Evolutionary conservation across 2,113 vertebrate species (phyloP), one percentile per base, ranked within the genome.

Genomic region (cattle (Bos taurus)): DNA sequence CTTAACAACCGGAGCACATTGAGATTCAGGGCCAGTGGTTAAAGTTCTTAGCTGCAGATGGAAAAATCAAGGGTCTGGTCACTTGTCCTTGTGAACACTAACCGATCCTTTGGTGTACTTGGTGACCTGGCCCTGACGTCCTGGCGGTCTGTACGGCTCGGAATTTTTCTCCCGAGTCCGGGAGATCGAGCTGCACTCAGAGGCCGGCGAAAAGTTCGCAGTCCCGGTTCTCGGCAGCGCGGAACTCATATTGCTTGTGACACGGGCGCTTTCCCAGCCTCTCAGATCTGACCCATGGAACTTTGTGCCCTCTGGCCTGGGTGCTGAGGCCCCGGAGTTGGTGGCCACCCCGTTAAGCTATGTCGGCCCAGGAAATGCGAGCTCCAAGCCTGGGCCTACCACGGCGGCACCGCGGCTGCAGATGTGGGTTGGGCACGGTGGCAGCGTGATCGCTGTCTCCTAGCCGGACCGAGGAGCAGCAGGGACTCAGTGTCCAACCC

Each of bases 1-100:
- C 26, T 43, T 19, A 52, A 81, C n/a, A 52, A 60, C 13, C 4
- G 0, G 0, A 0, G 4, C 43, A 2, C 10, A 10, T 0, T 6
- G 19, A 8, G 19, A 40, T 43, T 33, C 56, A 23, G 43, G 54
- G 9, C 40, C 10, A 6, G 11, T 15, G 23, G 14, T 15, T 33
- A 1, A 0, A 2, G 14, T 54, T 89, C 12, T 43, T 28, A 2
- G 19, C 36, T 54, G 74, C 59, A 87, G 11, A 52, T 9, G 9
- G 30, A 7, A 77, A 56, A 50, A 33, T 94, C 3, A 0, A 83
- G 56, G 36, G 12, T 56, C 19, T 3, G 7, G 40, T 14, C 21
- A 5, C 36, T 14, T 36, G 62, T 64, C 2, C 67, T 64, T 14
- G 6, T 3, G 36, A 87, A 56, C 1, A 0, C 12, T 25, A 56